These are phyloP conservation scores for Sorex araneus DNA, from an alignment of 2,113 vertebrate species.

Conservation along the genomic window DNA sequence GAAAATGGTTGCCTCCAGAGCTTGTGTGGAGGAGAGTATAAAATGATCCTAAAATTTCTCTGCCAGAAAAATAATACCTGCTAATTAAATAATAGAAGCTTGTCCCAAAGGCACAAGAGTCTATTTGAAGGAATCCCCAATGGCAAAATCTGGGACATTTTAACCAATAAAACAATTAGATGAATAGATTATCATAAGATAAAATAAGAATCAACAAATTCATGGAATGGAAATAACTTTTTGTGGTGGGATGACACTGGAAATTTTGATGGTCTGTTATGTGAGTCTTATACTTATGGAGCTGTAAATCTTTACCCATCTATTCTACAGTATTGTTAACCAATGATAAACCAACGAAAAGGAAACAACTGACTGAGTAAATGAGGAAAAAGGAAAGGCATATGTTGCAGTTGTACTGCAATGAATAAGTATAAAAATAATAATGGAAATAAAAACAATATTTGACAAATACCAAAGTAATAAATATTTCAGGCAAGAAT, in stretches of 20 bases:
- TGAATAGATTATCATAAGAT: neutral
- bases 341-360: too few species aligned
- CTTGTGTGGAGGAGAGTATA: neutral
- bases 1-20: neutral
- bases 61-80: slow-evolving; percentile 25
- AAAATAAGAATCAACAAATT: slow-evolving; percentile 20
- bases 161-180: slow-evolving; percentile 30
- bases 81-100: neutral
- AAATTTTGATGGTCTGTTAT: too few species aligned
- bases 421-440: slow-evolving; percentile 17
- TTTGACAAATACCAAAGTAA: neutral
- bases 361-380: slow-evolving; percentile 19
- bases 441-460: neutral
- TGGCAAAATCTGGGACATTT: neutral
- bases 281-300: too few species aligned
- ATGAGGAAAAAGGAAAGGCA: neutral
- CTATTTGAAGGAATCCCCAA: neutral
- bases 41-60: neutral
- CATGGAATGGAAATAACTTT: too few species aligned
- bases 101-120: neutral
- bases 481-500: neutral
- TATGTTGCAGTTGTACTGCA: too few species aligned
- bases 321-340: too few species aligned
- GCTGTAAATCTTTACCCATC: too few species aligned
- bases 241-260: too few species aligned